Base-by-base conservation (phyloP, 2,113 vertebrate genomes). In the Pipa parva region DNA sequence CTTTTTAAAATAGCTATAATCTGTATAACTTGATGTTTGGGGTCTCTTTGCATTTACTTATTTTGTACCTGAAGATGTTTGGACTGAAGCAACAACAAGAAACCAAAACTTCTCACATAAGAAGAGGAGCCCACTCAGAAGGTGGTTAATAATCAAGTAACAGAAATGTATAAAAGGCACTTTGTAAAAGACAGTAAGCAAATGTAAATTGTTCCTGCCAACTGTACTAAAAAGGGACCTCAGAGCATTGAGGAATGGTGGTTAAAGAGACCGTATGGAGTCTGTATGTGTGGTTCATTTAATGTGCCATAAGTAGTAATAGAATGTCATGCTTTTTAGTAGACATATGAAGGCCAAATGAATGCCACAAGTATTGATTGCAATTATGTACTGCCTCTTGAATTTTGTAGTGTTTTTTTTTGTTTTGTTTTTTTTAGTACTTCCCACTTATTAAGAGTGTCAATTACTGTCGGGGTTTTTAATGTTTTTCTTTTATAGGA, bases 261-360 rank as follows among this genome's bases (percentile, higher is more conserved):
- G 56, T 61, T 29, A 27, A 55, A 50, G 66, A 42, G 57, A 51
- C 56, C 11, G 24, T 70, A 49, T 61, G 66, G 54, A 42, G 33
- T 52, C 52, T 45, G 65, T 70, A 54, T 54, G 58, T 70, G 66
- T 59, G 50, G 57, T 54, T 52, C 48, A 60, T 54, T 70, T 49
- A 27, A 11, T 68, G 65, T 68, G 57, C 65, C 65, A 68, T 68
- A 52, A 20, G 20, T 58, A 48, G 63, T 67, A 21, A 26, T 37
- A 59, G 28, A 59, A 59, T 39, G 24, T 64, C 33, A 64, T 64
- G 31, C 22, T 37, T 20, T 15, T 64, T 64, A 39, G 17, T 37
- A 51, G 26, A 49, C 54, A 26, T 49, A 36, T 9, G 20, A 36
- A 54, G 56, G 13, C 33, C 28, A 52, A 52, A 27, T 28, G 25